Percentiles rank a stretch among this genome's conserved stretches.
Evolutionary conservation across 2,888 invertebrate species (phyloP).

Genomic region (Agrotis ipsilon): DNA sequence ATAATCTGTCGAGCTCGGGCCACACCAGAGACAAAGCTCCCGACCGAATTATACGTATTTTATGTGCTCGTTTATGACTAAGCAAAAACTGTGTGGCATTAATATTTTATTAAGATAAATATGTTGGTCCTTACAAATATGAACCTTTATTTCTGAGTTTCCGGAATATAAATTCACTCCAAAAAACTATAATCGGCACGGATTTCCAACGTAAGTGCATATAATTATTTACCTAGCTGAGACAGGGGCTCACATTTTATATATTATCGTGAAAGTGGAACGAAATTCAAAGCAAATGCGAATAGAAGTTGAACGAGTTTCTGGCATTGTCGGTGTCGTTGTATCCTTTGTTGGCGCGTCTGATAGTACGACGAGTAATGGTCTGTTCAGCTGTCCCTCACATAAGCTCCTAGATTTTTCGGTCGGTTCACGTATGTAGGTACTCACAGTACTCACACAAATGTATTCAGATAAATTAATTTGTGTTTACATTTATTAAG

Average conservation of each 20-base stretch:
- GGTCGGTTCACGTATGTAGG: slow-evolving; percentile 32
- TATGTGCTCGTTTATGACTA: slow-evolving; percentile 25
- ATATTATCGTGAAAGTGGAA: slow-evolving; percentile 53
- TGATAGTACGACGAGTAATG: slow-evolving; percentile 66
- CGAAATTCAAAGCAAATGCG: slow-evolving; percentile 64
- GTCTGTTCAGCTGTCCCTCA: slow-evolving; percentile 62
- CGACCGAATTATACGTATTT: slow-evolving; percentile 23
- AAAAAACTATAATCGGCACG: slow-evolving; percentile 11
- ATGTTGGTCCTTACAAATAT: no score
- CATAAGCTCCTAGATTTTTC: slow-evolving; percentile 58
- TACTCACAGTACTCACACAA: slow-evolving; percentile 16
- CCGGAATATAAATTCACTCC: not conserved
- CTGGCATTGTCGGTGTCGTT: slow-evolving; percentile 62
- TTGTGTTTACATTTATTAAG: slow-evolving; percentile 8
- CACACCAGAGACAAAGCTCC: slow-evolving; percentile 19
- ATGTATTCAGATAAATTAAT: slow-evolving; percentile 26
- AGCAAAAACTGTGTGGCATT: slow-evolving; percentile 14
- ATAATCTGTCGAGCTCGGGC: slow-evolving; percentile 33
- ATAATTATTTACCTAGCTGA: slow-evolving; percentile 26
- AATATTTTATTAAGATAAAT: no score
- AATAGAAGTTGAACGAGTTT: slow-evolving; percentile 60
- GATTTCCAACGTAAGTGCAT: slow-evolving; percentile 28
- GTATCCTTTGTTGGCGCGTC: slow-evolving; percentile 64
- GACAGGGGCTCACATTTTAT: slow-evolving; percentile 35
- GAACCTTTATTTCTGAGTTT: not conserved